Conservation (phyloP, 2,113 vertebrate species). For the Notiomystis cincta region DNA sequence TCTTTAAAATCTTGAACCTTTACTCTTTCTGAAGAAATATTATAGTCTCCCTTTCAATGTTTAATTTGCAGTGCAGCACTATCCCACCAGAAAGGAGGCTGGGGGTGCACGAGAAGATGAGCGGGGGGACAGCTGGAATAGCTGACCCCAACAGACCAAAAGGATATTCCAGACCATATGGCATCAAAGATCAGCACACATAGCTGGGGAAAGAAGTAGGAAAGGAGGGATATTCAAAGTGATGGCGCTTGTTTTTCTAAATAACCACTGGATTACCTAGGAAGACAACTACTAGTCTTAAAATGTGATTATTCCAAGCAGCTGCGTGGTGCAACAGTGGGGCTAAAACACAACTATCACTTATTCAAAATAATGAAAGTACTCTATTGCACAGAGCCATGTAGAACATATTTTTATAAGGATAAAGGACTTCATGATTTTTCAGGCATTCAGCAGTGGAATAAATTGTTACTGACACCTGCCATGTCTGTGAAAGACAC, state of each 20-base stretch:
- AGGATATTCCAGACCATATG: background rate
- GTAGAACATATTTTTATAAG: background rate
- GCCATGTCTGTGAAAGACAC: background rate
- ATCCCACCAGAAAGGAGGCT: background rate
- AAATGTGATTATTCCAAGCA: background rate
- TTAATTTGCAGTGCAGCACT: background rate
- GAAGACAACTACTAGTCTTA: background rate
- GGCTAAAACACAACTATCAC: background rate
- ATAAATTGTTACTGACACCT: background rate
- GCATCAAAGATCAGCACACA: background rate
- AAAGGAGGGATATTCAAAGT: background rate
- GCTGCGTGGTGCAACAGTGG: rapidly evolving
- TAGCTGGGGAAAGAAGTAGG: background rate
- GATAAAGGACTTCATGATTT: background rate
- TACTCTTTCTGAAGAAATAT: background rate
- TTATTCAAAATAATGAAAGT: background rate
- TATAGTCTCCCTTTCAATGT: background rate
- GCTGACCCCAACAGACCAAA: background rate
- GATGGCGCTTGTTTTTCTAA: background rate
- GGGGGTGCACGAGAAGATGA: background rate
- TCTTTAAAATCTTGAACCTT: background rate
- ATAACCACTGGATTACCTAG: background rate
- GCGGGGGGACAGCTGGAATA: background rate
- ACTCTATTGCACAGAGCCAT: background rate
- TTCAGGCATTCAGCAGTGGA: background rate